Conservation (phyloP, 2,888 invertebrate species). For the Phytoseiulus persimilis region DNA sequence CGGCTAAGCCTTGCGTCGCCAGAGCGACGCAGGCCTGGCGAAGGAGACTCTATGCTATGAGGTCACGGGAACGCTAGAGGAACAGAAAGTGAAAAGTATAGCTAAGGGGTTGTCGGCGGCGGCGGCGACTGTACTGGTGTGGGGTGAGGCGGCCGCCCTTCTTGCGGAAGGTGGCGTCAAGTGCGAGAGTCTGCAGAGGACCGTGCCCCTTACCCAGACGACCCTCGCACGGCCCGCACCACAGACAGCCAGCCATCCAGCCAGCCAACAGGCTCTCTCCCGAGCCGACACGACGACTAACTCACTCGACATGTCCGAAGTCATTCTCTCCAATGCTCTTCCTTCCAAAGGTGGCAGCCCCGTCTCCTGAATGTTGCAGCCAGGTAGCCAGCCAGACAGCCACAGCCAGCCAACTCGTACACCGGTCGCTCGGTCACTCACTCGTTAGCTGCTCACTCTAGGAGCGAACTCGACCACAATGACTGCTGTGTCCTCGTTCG, state of each 20-base stretch:
- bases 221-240: constrained; percentile 5
- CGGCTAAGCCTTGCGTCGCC: background rate
- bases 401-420: background rate
- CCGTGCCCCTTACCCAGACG: constrained; percentile 5
- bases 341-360: background rate
- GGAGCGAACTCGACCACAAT: background rate
- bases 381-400: constrained; percentile 5
- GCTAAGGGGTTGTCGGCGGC: background rate
- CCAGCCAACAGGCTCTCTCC: background rate
- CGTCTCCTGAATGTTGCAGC: background rate
- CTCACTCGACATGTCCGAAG: constrained; percentile 5
- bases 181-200: constrained; percentile 5
- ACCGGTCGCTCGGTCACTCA: background rate
- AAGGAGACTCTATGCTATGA: background rate
- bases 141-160: background rate
- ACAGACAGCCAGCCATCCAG: background rate
- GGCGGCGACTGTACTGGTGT: background rate
- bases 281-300: constrained; percentile 5
- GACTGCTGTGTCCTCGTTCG: background rate
- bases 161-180: constrained; percentile 5
- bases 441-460: background rate
- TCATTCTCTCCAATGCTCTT: constrained; percentile 5
- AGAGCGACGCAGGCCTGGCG: background rate
- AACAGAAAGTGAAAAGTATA: background rate
- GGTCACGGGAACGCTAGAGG: background rate